These are phyloP conservation scores for Bombycilla garrulus DNA, from an alignment of 2,113 vertebrate genomes.

Conservation along the genomic window DNA sequence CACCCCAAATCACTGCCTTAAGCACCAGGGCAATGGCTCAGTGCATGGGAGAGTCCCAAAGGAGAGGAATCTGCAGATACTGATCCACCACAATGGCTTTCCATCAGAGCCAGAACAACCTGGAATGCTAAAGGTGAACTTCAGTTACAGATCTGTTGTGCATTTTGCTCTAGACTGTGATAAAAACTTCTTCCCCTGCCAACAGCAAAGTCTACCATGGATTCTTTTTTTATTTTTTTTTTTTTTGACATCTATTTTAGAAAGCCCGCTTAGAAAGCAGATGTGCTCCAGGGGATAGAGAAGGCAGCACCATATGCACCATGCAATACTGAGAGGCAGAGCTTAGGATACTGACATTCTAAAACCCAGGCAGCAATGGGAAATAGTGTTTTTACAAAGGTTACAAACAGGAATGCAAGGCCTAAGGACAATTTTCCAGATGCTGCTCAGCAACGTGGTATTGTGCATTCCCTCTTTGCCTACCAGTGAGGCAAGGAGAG, in stretches of 20 bases:
- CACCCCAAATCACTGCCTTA: not conserved
- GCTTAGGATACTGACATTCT: constrained; percentile 51
- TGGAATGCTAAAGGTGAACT: constrained; percentile 61
- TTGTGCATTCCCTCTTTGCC: not conserved
- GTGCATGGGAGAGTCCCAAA: not conserved
- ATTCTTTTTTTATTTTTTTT: not conserved
- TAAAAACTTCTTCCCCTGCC: not conserved
- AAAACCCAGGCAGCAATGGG: constrained; percentile 23
- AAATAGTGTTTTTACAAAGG: constrained; percentile 64
- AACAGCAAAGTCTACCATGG: constrained; percentile 28
- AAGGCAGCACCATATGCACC: not conserved
- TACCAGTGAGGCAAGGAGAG: not conserved
- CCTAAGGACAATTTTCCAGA: constrained; percentile 32
- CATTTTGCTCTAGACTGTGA: constrained; percentile 34
- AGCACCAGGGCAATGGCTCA: not conserved
- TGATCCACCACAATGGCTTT: not conserved
- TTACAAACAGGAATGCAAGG: constrained; percentile 41
- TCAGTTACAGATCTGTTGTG: constrained; percentile 38
- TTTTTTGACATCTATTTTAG: constrained; percentile 39
- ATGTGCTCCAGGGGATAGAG: constrained; percentile 40
- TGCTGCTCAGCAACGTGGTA: not conserved
- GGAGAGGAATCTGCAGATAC: not conserved
- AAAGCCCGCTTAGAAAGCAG: constrained; percentile 44
- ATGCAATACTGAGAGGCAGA: constrained; percentile 23
- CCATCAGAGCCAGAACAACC: constrained; percentile 8